Percentiles rank a stretch among this genome's conserved stretches.
phyloP scores from a whole-genome alignment of 2,113 vertebrate species.

The Fulmarus glacialis region DNA sequence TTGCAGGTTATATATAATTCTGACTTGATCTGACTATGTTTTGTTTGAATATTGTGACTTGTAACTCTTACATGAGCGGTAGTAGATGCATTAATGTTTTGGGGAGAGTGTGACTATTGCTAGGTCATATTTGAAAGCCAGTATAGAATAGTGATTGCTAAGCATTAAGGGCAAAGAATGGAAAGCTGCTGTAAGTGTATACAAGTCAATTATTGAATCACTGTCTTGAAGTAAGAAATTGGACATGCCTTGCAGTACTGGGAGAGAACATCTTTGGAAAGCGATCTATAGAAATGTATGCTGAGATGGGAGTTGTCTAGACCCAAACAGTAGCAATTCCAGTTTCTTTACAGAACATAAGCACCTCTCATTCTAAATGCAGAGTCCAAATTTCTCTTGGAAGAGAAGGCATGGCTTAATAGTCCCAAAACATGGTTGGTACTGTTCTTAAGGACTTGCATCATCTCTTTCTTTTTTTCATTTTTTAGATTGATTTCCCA shows the following conservation, averaged over 20 bases:
- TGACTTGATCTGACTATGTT: neutral
- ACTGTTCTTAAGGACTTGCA: neutral
- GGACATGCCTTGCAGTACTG: neutral
- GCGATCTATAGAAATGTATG: neutral
- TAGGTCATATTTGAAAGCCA: neutral
- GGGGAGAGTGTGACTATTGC: neutral
- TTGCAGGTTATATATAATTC: constrained; percentile 84
- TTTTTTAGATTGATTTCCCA: constrained; percentile 91
- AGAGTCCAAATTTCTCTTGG: neutral
- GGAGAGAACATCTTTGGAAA: neutral
- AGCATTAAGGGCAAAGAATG: neutral
- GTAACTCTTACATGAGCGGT: neutral
- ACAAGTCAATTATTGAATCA: neutral
- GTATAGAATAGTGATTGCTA: neutral
- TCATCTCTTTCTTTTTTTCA: neutral
- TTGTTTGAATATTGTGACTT: neutral
- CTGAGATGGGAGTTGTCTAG: neutral
- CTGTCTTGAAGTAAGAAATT: neutral
- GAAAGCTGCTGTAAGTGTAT: neutral
- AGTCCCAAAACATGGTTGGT: neutral
- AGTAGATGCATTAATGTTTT: neutral
- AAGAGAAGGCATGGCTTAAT: neutral
- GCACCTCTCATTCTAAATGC: neutral
- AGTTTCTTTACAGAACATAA: neutral
- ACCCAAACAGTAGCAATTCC: neutral